Evolutionary conservation across 2,113 vertebrate genomes (phyloP), one percentile per base, ranked within the genome.

Genomic region (Oxyura jamaicensis): DNA sequence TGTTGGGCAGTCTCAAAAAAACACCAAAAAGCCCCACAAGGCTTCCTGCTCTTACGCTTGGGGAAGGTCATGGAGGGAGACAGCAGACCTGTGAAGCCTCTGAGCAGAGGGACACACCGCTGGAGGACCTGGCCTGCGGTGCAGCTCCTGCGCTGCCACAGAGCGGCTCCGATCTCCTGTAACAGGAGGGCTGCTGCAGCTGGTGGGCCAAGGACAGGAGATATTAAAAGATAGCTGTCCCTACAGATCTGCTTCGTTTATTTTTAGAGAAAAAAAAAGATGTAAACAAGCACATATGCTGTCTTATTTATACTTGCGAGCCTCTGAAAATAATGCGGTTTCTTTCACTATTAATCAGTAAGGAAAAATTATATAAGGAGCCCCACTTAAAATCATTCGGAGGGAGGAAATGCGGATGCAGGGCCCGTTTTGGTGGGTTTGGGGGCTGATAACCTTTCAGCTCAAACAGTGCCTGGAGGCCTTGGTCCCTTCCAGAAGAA

Each of bases 1-100:
- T 55, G 29, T 12, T 2, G 1, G 39, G n/a, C 58, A 66, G 26
- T 31, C 16, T 26, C 8, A n/a, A 59, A 59, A 59, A 59, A 33
- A n/a, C n/a, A 59, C 8, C 18, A 46, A 76, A 35, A n/a, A 76
- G 69, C 68, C 19, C 29, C 59, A 39, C 16, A 13, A 39, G 19
- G 53, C 26, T 62, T 83, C 48, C 46, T 39, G 10, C 42, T 69
- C 10, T 41, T 39, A 53, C 2, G 4, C 16, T 3, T 42, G 15
- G 48, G 41, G 26, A 74, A n/a, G 26, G 80, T 50, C 46, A 68
- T 31, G 55, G 60, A 67, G 46, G 52, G 2, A 69, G 83, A 3
- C 4, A 21, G 46, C 46, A 0, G 33, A 44, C 28, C 58, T 0
- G 0, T 14, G 41, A 67, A 84, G 31, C 67, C 67, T 55, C 46